Percentiles rank a stretch among this genome's conserved stretches.
Evolutionary conservation across 2,888 invertebrate genomes (phyloP).

Genomic region (Clepsis dumicolana): DNA sequence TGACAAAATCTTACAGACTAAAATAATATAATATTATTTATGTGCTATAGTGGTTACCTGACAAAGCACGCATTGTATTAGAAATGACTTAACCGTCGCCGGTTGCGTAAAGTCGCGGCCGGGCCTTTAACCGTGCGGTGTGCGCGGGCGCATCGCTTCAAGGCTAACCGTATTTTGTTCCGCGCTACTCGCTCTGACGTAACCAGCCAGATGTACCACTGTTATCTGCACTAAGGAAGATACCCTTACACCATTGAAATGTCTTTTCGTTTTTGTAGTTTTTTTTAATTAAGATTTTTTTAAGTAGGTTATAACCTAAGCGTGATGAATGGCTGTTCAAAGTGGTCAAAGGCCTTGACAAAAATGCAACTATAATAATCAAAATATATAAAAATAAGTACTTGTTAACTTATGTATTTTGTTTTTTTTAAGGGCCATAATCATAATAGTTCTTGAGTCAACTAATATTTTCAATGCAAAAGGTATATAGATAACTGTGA

Average conservation of each 20-base stretch:
- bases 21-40: too few relatives aligned
- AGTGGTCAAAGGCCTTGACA: neutral
- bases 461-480: too few relatives aligned
- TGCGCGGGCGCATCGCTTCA: slow-evolving; percentile 71
- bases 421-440: too few relatives aligned
- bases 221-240: slow-evolving; percentile 19
- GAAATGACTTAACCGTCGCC: too few relatives aligned
- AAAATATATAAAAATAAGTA: too few relatives aligned
- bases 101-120: too few relatives aligned
- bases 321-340: neutral
- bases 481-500: too few relatives aligned
- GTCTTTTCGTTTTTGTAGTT: neutral
- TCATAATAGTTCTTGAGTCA: too few relatives aligned
- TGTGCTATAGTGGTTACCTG: too few relatives aligned
- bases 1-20: too few relatives aligned
- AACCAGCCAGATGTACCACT: slow-evolving; percentile 66
- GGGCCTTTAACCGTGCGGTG: slow-evolving; percentile 53
- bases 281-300: neutral
- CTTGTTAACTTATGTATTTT: too few relatives aligned
- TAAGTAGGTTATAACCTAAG: neutral
- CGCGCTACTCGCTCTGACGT: slow-evolving; percentile 75
- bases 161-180: slow-evolving; percentile 81
- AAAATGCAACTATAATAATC: neutral
- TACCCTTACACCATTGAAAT: neutral
- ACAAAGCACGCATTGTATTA: too few relatives aligned